Conservation (phyloP, 2,797 vertebrate species). For the Malurus leucopterus region DNA sequence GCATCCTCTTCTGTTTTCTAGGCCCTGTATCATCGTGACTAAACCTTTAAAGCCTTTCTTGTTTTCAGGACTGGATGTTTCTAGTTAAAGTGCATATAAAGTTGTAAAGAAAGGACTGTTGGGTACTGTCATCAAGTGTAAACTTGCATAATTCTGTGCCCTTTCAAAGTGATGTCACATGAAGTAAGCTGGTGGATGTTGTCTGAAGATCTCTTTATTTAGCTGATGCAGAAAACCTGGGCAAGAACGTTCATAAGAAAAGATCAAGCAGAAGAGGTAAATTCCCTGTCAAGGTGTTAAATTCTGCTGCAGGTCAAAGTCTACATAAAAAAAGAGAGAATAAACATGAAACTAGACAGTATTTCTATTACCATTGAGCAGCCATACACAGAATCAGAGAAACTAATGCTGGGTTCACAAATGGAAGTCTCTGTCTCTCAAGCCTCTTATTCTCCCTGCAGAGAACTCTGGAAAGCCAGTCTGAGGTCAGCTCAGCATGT, state of each 20-base stretch:
- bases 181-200: background rate
- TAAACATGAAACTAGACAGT: background rate
- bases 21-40: background rate
- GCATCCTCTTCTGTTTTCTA: background rate
- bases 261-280: background rate
- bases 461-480: background rate
- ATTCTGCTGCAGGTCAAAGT: background rate
- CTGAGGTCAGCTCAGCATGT: background rate
- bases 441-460: background rate
- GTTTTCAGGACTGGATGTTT: background rate
- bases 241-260: background rate
- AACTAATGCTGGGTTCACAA: background rate
- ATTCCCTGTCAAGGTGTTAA: background rate
- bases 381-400: background rate
- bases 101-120: background rate
- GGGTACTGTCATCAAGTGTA: background rate
- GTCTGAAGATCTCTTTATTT: background rate
- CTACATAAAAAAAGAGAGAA: background rate
- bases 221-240: background rate
- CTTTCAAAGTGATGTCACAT: background rate
- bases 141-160: background rate
- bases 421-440: background rate
- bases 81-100: background rate
- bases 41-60: background rate
- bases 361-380: background rate